Conservation (phyloP, 2,888 invertebrate species). For the Strigamia maritima region DNA sequence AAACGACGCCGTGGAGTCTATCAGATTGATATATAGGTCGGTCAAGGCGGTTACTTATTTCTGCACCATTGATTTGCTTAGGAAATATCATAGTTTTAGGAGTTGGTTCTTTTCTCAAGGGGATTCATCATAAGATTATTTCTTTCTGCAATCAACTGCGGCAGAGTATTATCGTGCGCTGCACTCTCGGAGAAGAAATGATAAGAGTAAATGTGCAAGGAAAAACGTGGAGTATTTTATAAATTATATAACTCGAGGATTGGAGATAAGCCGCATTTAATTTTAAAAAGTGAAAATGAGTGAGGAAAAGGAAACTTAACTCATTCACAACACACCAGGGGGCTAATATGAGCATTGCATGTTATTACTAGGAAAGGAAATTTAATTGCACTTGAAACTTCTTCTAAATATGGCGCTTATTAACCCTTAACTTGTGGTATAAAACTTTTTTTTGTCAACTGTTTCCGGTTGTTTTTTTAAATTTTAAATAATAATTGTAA, state of each 20-base stretch:
- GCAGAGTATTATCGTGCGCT: neutral
- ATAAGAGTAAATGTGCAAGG: neutral
- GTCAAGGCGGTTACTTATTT: slow-evolving; percentile 29
- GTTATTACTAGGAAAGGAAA: neutral
- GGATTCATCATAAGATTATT: slow-evolving; percentile 31
- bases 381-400: slow-evolving; percentile 23
- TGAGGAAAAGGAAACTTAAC: slow-evolving; percentile 25
- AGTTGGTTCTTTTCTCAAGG: slow-evolving; percentile 3
- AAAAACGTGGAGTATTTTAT: slow-evolving; percentile 21
- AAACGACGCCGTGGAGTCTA: slow-evolving; percentile 5
- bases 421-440: slow-evolving; percentile 12
- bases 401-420: neutral
- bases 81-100: slow-evolving; percentile 22
- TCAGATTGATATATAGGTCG: slow-evolving; percentile 1
- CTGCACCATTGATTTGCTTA: slow-evolving; percentile 34
- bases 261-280: slow-evolving; percentile 24
- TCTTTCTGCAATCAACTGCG: slow-evolving; percentile 2
- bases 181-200: slow-evolving; percentile 10
- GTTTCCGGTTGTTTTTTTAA: neutral
- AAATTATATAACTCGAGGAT: slow-evolving; percentile 20
- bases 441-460: neutral
- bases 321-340: slow-evolving; percentile 32
- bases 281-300: slow-evolving; percentile 27
- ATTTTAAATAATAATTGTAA: too few relatives aligned
- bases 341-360: slow-evolving; percentile 24